These are phyloP conservation scores for Callyntrura guangdongensis DNA, from an alignment of 2,888 invertebrate genomes.

Conservation along the genomic window DNA sequence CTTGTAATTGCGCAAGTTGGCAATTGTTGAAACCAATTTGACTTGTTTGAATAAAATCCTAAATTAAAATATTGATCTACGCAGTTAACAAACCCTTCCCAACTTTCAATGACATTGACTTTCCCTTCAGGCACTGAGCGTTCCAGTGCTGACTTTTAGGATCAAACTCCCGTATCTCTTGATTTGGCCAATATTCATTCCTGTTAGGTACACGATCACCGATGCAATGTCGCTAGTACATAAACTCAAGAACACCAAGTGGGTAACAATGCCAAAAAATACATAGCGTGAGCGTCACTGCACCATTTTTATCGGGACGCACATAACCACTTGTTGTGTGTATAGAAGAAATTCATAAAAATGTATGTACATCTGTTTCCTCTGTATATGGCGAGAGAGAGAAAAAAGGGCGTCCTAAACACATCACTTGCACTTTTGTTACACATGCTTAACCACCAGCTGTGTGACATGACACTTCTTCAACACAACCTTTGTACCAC, in stretches of 20 bases:
- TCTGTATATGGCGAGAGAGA: conserved; percentile 25
- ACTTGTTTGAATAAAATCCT: background rate
- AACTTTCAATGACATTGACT: background rate
- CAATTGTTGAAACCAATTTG: conserved; percentile 23
- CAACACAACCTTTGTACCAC: conserved; percentile 61
- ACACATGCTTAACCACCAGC: conserved; percentile 83
- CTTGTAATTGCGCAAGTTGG: conserved; percentile 3
- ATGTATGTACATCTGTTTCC: conserved; percentile 63
- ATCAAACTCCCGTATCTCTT: no score
- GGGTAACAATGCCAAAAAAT: background rate
- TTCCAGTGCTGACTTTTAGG: no score
- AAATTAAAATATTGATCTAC: background rate
- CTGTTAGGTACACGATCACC: background rate
- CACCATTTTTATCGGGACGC: background rate
- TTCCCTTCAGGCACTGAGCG: no score
- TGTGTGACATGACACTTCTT: conserved; percentile 83
- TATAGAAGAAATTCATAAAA: conserved; percentile 32
- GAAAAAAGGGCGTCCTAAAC: conserved; percentile 70
- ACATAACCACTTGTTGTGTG: conserved; percentile 74
- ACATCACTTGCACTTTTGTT: conserved; percentile 81
- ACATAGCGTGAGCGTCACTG: background rate
- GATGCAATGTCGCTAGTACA: background rate
- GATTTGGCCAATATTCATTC: no score
- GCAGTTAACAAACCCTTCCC: no score
- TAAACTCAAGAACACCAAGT: background rate